Evolutionary conservation across 2,888 invertebrate species (phyloP).

Genomic region (Andrena marginata): DNA sequence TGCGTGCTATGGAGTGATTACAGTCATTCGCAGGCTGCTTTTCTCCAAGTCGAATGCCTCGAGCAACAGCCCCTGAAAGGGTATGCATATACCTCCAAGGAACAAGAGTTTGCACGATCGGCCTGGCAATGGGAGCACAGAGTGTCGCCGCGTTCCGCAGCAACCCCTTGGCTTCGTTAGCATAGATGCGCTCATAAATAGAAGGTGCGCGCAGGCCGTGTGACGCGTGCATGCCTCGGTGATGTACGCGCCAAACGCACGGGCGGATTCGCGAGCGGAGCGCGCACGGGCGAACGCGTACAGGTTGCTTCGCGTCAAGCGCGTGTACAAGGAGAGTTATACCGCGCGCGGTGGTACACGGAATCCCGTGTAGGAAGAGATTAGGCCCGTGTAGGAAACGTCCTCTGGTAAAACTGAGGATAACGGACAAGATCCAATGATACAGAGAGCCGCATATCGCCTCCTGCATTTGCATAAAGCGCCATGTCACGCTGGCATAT

Average conservation of each 20-base stretch:
- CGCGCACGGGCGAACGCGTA: conserved; percentile 11
- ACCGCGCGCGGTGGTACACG: neutral
- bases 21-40: too few species aligned
- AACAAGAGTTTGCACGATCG: conserved; percentile 9
- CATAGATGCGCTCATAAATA: conserved; percentile 45
- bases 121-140: conserved; percentile 24
- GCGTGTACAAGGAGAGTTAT: conserved; percentile 14
- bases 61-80: too few species aligned
- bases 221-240: conserved; percentile 34
- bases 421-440: neutral
- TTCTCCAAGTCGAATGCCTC: too few species aligned
- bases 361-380: conserved; percentile 25
- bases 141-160: conserved; percentile 16
- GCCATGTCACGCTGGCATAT: too few species aligned
- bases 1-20: too few species aligned
- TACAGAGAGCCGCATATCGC: conserved; percentile 2
- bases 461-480: neutral
- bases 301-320: conserved; percentile 21
- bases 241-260: conserved; percentile 31
- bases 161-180: conserved; percentile 36
- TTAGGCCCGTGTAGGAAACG: conserved; percentile 20
- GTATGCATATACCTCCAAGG: too few species aligned
- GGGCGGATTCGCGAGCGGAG: too few species aligned
- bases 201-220: conserved; percentile 27
- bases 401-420: conserved; percentile 20